phyloP scores from a whole-genome alignment of 2,797 vertebrate genomes.

The Pseudopleuronectes americanus region DNA sequence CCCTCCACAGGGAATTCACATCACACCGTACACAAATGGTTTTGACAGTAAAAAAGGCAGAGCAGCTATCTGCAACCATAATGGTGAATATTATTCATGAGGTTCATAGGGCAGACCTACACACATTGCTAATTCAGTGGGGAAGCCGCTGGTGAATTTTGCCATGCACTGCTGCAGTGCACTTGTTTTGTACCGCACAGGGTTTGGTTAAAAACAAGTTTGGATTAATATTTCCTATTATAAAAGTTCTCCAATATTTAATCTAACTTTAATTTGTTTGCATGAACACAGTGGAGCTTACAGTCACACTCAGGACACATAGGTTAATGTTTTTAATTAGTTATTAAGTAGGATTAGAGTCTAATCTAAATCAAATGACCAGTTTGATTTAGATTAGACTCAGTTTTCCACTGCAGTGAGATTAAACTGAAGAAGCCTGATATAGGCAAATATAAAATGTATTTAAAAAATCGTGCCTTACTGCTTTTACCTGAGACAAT shows the following conservation, averaged over 20 bases:
- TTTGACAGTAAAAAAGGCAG: constrained; percentile 63
- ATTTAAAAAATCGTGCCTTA: no score
- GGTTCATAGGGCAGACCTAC: constrained; percentile 33
- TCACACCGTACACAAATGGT: constrained; percentile 59
- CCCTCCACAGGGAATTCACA: constrained; percentile 51
- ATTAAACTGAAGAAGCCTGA: neutral
- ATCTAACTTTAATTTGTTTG: neutral
- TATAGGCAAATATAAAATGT: neutral
- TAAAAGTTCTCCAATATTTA: no score
- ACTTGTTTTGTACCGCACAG: constrained; percentile 1
- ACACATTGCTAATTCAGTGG: constrained; percentile 37
- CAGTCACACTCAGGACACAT: no score
- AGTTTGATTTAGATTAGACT: no score
- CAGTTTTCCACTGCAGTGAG: no score
- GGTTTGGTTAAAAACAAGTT: constrained; percentile 1
- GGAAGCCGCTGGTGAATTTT: constrained; percentile 27
- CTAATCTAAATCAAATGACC: no score
- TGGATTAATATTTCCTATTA: neutral
- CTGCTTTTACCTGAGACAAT: no score
- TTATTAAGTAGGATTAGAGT: no score
- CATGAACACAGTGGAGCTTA: neutral
- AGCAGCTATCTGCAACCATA: constrained; percentile 59
- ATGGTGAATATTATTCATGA: constrained; percentile 67
- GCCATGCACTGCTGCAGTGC: neutral
- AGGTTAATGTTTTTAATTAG: no score